Percentiles rank a stretch among this genome's conserved stretches.
Evolutionary conservation across 2,888 invertebrate genomes (phyloP).

Genomic region (Dynastes maya): DNA sequence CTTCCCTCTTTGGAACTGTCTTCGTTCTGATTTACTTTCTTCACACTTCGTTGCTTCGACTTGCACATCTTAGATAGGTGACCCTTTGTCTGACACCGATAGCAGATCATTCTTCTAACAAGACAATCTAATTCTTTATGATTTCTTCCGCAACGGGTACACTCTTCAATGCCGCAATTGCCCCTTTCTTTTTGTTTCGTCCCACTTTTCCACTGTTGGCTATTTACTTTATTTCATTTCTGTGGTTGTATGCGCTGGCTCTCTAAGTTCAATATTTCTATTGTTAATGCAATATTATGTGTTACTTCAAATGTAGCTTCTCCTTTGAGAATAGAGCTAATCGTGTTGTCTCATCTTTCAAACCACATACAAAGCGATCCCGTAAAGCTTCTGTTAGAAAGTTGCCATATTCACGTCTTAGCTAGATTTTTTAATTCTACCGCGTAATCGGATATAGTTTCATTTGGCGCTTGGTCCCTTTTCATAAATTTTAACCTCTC

Average conservation of each 20-base stretch:
- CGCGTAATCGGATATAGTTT: constrained; percentile 21
- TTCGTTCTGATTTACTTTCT: too few relatives aligned
- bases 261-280: background rate
- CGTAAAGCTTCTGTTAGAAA: constrained; percentile 6
- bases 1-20: too few relatives aligned
- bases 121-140: too few relatives aligned
- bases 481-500: constrained; percentile 34
- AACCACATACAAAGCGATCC: constrained; percentile 18
- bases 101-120: too few relatives aligned
- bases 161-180: too few relatives aligned
- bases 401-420: constrained; percentile 25
- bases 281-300: constrained; percentile 4
- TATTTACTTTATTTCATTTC: background rate
- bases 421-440: constrained; percentile 24
- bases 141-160: too few relatives aligned
- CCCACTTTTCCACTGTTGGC: background rate
- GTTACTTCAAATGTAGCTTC: background rate
- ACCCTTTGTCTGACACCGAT: too few relatives aligned
- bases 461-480: constrained; percentile 21
- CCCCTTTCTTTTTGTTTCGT: too few relatives aligned
- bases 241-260: background rate
- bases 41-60: too few relatives aligned
- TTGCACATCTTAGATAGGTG: too few relatives aligned
- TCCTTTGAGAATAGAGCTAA: constrained; percentile 16
- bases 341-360: constrained; percentile 8